Base-by-base conservation (phyloP, 2,888 invertebrate genomes). In the Hemaris fuciformis region DNA sequence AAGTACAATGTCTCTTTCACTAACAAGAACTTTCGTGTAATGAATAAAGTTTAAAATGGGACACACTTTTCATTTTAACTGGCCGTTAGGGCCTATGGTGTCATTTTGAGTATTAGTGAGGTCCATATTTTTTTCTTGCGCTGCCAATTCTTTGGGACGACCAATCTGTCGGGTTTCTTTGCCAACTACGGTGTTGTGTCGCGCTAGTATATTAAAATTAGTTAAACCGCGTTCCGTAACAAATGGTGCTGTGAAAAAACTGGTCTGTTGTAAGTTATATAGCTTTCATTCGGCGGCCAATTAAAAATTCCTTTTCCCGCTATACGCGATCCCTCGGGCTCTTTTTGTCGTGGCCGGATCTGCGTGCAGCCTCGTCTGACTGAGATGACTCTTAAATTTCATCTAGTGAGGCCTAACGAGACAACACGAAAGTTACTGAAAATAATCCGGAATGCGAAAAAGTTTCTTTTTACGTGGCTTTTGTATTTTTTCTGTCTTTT, bases 241-340 rank as follows among this genome's bases (percentile, higher is more conserved):
- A 72, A 79, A 79, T 78, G 71, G 71, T 69, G 68, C 66, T 67
- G 72, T 75, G 69, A 76, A 77, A 79, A 72, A 61, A 65, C 67
- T 73, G 75, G 79, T 82, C 74, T 81, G 76, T 79, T 74, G 75
- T 77, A 79, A 80, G 77, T 78, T 80, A 80, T 77, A 79, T 79
- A 70, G 75, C 70, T 76, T 77, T 85, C 87, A 86, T 89, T 87
- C 84, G 74, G 78, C 80, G 77, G 84, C 87, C 88, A 89, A 89
- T 90, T 89, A 89, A 88, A 89, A 86, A 86, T 83, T 83, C 83
- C 80, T 84, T 84, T 85, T 82, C 76, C 77, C 77, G 75, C 75
- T 74, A 72, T 79, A 77, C 79, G 69, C 72, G 73, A 77, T 80
- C 82, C 81, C 81, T 75, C 71, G 80, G 80, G 82, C 71, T 80